These are phyloP conservation scores for Acanthoscelides obtectus DNA, from an alignment of 2,888 invertebrate genomes.

Conservation along the genomic window DNA sequence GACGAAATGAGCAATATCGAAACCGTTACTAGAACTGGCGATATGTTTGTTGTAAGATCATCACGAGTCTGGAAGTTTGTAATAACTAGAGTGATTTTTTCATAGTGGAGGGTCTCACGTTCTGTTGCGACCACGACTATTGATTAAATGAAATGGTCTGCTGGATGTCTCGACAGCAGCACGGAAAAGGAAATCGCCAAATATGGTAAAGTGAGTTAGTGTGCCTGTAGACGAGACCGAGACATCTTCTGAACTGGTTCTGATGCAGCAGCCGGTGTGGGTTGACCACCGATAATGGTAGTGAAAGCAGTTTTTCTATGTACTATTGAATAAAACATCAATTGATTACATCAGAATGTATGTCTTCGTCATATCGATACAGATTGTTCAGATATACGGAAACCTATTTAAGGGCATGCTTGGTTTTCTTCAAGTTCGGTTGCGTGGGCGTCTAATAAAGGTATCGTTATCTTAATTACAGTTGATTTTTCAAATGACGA, in stretches of 20 bases:
- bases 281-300: neutral
- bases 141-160: neutral
- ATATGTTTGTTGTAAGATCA: too few relatives aligned
- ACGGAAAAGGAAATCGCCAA: slow-evolving; percentile 19
- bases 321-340: neutral
- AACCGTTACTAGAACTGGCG: too few relatives aligned
- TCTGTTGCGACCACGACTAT: neutral
- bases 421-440: neutral
- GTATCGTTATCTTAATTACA: neutral
- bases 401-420: neutral
- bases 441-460: neutral
- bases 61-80: too few relatives aligned
- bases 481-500: too few relatives aligned
- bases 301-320: neutral
- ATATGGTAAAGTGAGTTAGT: slow-evolving; percentile 31
- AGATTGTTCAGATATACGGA: neutral
- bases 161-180: neutral
- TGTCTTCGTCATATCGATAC: neutral
- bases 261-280: neutral
- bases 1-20: too few relatives aligned
- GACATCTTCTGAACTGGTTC: neutral
- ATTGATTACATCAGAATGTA: neutral
- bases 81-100: too few relatives aligned
- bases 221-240: slow-evolving; percentile 6
- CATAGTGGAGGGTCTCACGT: neutral